Percentiles rank a stretch among this genome's conserved stretches.
Conservation (phyloP, 2,797 vertebrate species). For the Cryptoblepharus egeriae region DNA sequence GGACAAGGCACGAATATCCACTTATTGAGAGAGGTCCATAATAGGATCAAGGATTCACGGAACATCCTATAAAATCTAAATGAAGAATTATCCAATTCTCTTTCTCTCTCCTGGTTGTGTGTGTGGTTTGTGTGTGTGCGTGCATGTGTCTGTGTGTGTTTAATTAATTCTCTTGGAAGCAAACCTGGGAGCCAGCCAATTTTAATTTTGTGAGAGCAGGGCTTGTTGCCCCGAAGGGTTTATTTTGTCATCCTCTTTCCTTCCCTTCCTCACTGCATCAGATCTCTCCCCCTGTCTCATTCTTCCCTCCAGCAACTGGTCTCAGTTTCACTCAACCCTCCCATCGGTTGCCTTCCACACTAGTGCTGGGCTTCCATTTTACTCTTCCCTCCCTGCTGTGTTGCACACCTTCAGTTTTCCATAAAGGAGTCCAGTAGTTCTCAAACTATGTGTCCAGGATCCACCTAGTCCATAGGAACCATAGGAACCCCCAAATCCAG, state of each 20-base stretch:
- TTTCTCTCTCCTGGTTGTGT: too few relatives aligned
- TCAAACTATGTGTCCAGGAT: too few relatives aligned
- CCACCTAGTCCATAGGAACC: too few relatives aligned
- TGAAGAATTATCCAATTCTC: too few relatives aligned
- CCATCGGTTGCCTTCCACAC: constrained; percentile 61
- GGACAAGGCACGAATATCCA: too few relatives aligned
- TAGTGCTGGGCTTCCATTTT: constrained; percentile 56
- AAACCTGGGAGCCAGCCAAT: constrained; percentile 59
- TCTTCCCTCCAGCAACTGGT: constrained; percentile 41
- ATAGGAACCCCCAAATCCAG: too few relatives aligned
- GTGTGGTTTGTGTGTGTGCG: background rate
- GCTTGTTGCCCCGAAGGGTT: constrained; percentile 64
- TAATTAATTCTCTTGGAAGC: constrained; percentile 72
- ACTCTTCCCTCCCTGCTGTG: background rate
- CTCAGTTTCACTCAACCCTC: constrained; percentile 66
- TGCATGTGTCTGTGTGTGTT: background rate
- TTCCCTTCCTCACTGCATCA: constrained; percentile 21
- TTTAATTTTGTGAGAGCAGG: constrained; percentile 63
- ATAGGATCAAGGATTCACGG: too few relatives aligned
- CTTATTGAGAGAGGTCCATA: too few relatives aligned
- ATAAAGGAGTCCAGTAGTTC: too few relatives aligned
- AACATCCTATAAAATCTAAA: too few relatives aligned
- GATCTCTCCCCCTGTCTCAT: constrained; percentile 48
- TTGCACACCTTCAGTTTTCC: background rate
- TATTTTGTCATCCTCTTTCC: constrained; percentile 52